Percentiles rank a stretch among this genome's conserved stretches.
Conservation (phyloP, 1,140 invertebrate genomes). For the Heliconius hermathena region DNA sequence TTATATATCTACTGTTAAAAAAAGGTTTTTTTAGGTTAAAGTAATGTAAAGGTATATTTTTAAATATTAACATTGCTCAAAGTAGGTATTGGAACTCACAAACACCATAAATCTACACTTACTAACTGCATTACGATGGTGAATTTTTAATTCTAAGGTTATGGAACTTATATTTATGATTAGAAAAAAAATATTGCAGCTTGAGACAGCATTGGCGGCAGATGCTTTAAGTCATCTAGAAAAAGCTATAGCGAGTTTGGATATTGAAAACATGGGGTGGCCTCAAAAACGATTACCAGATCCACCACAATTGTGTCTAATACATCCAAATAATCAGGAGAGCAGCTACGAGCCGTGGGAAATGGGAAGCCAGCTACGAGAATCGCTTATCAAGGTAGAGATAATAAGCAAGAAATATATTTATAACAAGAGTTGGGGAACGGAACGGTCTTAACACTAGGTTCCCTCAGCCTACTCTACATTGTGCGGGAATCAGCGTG, state of each 20-base stretch:
- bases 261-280: constrained; percentile 28
- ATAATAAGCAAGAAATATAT: neutral
- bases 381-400: constrained; percentile 52
- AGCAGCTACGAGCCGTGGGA: constrained; percentile 52
- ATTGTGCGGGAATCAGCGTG: neutral
- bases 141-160: neutral
- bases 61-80: too few relatives aligned
- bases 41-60: too few relatives aligned
- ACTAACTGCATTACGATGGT: neutral
- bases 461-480: neutral
- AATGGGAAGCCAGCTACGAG: constrained; percentile 50
- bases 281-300: constrained; percentile 36
- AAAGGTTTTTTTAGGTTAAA: too few relatives aligned
- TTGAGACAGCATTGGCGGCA: constrained; percentile 67
- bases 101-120: too few relatives aligned
- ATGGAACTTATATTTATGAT: too few relatives aligned
- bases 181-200: constrained; percentile 45
- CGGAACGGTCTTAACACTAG: too few relatives aligned
- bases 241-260: constrained; percentile 61
- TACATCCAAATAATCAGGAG: neutral
- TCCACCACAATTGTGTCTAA: constrained; percentile 63
- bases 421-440: too few relatives aligned
- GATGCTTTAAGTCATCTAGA: constrained; percentile 70
- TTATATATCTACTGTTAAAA: too few relatives aligned
- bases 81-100: too few relatives aligned